Evolutionary conservation across 2,797 vertebrate genomes (phyloP), one percentile per base, ranked within the genome.

Genomic region (Rhinichthys osculus): DNA sequence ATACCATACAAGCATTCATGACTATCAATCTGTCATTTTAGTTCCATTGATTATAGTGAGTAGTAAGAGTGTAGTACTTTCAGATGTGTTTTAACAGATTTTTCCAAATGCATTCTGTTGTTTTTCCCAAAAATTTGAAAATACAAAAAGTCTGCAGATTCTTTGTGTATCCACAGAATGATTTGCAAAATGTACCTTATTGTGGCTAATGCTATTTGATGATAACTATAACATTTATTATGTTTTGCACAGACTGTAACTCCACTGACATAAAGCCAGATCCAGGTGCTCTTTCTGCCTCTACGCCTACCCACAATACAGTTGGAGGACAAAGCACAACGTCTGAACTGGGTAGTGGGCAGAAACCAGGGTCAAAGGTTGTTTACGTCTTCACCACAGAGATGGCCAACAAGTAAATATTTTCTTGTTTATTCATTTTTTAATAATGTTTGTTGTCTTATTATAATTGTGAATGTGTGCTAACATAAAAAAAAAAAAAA

Each of bases 311-410:
- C 91, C 98, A 99, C 90, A 96, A 95, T 93, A 89, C 95, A 86
- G 87, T 95, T 87, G 97, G 97, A 92, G 96, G 96, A 83, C 95
- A 95, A 87, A 96, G 96, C 90, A 92, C 97, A 84, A 92, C 94
- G 89, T 94, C 97, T 82, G 98, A 99, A 91, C 94, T 97, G 83
- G 90, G 95, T 76, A 95, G 96, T 59, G 95, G 95, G 84, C 97
- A 97, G 94, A 99, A 99, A 95, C 95, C 96, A 83, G 96, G 96
- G 90, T 95, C 97, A 91, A 99, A 98, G 96, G 96, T 99, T 82
- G 97, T 99, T 90, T 99, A 99, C 70, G 98, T 99, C 93, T 99
- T 99, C 94, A 99, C 98, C 92, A 99, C 98, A 88, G 97, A 99
- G 92, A 98, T 99, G 97, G 98, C 98, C 90, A 99, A 99, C 95